Conservation (phyloP, 2,888 invertebrate genomes). For the Sarcophaga caerulescens region DNA sequence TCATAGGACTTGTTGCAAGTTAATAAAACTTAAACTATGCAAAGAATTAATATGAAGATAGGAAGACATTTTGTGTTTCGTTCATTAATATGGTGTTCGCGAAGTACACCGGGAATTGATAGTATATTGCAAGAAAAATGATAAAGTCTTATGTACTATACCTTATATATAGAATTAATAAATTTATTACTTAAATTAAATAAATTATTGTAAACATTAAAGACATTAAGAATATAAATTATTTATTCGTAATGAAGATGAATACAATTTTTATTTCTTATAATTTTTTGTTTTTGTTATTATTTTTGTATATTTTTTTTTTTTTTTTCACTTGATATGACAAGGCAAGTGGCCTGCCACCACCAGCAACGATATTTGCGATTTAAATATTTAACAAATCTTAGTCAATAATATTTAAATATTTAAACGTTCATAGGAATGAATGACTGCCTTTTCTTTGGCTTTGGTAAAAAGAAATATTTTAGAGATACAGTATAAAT, state of each 20-base stretch:
- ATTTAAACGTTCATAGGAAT: too few relatives aligned
- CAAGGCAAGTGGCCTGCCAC: conserved; percentile 48
- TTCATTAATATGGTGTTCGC: too few relatives aligned
- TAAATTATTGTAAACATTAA: not conserved
- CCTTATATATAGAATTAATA: too few relatives aligned
- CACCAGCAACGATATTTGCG: conserved; percentile 14
- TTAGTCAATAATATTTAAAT: not conserved
- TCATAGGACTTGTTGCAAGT: too few relatives aligned
- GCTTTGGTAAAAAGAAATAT: conserved; percentile 3
- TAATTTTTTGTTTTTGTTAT: not conserved
- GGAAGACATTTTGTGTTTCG: too few relatives aligned
- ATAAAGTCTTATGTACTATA: too few relatives aligned
- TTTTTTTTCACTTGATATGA: conserved; percentile 47
- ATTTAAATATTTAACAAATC: conserved; percentile 33
- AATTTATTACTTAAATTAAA: too few relatives aligned
- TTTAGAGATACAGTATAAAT: not conserved
- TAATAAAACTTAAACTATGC: too few relatives aligned
- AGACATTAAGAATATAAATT: not conserved
- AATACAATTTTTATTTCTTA: not conserved
- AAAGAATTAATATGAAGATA: too few relatives aligned
- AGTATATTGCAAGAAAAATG: too few relatives aligned
- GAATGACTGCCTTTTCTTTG: not conserved
- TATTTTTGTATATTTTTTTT: not conserved
- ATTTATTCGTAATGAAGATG: not conserved
- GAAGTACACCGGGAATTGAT: too few relatives aligned